phyloP scores from a whole-genome alignment of 2,888 invertebrate species.

The Andrena fulva region DNA sequence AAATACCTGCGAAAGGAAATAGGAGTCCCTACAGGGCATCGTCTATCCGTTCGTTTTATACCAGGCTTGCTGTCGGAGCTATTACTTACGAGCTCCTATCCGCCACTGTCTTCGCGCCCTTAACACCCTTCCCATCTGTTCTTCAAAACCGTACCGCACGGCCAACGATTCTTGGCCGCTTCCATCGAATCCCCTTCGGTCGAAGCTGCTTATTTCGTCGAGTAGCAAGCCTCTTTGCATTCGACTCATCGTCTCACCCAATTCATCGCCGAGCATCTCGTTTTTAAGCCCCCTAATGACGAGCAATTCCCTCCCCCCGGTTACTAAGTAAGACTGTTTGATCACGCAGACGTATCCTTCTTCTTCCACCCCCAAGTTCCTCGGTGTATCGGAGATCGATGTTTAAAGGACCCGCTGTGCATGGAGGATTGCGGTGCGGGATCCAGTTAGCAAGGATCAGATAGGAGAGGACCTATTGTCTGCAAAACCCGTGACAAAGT shows the following conservation, averaged over 20 bases:
- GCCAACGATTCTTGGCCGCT: constrained; percentile 6
- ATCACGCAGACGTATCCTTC: constrained; percentile 5
- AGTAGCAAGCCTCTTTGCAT: constrained; percentile 61
- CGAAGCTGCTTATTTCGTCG: constrained; percentile 40
- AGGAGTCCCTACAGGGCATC: constrained; percentile 65
- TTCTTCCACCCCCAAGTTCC: neutral
- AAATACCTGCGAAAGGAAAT: constrained; percentile 62
- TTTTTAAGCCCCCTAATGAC: constrained; percentile 29
- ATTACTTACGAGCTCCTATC: constrained; percentile 67
- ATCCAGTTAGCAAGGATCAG: constrained; percentile 35
- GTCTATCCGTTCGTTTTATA: constrained; percentile 68
- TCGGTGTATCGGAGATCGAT: too few species aligned
- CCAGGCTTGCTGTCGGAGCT: constrained; percentile 61
- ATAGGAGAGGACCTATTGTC: constrained; percentile 10
- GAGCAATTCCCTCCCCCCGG: constrained; percentile 21
- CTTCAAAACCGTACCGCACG: constrained; percentile 49
- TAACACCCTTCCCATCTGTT: constrained; percentile 34
- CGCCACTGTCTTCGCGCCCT: constrained; percentile 16
- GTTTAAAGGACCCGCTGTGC: too few species aligned
- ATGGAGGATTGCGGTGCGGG: too few species aligned
- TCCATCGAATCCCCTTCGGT: constrained; percentile 23
- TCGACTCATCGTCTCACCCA: constrained; percentile 68
- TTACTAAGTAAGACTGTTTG: constrained; percentile 42
- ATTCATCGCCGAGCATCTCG: constrained; percentile 49
- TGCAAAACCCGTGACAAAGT: constrained; percentile 53